Evolutionary conservation across 2,797 vertebrate genomes (phyloP), one percentile per base, ranked within the genome.

Genomic region (Benthosema pterotum): DNA sequence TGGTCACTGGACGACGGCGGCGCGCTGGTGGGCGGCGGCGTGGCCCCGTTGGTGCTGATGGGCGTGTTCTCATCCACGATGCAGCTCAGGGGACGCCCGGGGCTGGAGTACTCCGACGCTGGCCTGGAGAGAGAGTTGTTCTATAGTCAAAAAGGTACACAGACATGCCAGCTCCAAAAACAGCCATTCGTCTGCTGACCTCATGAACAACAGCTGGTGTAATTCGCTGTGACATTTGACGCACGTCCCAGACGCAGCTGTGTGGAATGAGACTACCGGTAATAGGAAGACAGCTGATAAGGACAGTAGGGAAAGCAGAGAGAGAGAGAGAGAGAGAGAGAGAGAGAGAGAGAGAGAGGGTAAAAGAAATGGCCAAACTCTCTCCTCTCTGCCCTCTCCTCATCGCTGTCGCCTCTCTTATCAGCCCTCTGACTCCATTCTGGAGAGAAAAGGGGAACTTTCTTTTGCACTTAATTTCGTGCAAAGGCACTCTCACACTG

Each of bases 11-110:
- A 83, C 61, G 90, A 83, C 61, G 96, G 95, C 58, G 94, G 88
- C 0, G 92, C 94, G 0, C 78, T 79, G 65, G 86, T 89, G 67
- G 90, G 88, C 1, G 87, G 89, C 63, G 90, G 88, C 1, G 88
- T 88, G 19, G 97, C 96, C 5, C 97, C 97, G 0, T 99, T 98
- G 0, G 94, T 95, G 62, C 81, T 95, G 61, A 98, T 76, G 0
- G 97, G 96, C 0, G 96, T 98, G 91, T 99, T 99, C 88, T 99
- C 97, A 1, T 99, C 97, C 77, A 97, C 97, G 7, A 98, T 92
- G 78, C 97, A 99, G 93, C 97, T 99, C 77, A 97, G 95, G 0
- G 97, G 97, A 67, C 97, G 90, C 51, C 97, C 96, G 0, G 93
- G 97, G 82, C 97, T 99, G 69, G 96, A 98, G 90, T 98, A 99